Evolutionary conservation across 1,140 invertebrate species (phyloP).

Genomic region (Caerostris darwini): DNA sequence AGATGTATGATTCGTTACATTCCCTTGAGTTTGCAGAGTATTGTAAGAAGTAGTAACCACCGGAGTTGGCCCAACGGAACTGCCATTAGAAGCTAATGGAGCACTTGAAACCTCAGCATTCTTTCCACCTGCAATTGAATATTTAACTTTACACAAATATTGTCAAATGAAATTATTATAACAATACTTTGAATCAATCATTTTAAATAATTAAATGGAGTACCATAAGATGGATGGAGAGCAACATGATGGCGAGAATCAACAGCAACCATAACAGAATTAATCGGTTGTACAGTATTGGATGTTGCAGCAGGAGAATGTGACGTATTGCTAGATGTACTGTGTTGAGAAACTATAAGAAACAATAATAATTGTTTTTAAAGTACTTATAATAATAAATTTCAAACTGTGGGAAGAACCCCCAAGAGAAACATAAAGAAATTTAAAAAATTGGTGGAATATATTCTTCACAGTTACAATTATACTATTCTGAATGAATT

Average conservation of each 20-base stretch:
- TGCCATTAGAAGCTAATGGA: constrained; percentile 19
- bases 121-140: constrained; percentile 62
- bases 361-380: neutral
- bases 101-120: constrained; percentile 15
- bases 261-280: constrained; percentile 76
- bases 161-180: neutral
- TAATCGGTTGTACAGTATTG: constrained; percentile 58
- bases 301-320: constrained; percentile 45
- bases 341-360: constrained; percentile 71
- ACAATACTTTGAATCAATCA: neutral
- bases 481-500: too few relatives aligned
- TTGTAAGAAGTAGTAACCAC: constrained; percentile 59
- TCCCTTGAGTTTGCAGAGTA: constrained; percentile 77
- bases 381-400: neutral
- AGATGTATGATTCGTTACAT: constrained; percentile 85
- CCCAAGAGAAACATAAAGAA: too few relatives aligned
- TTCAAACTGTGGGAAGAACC: too few relatives aligned
- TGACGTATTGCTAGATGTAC: constrained; percentile 22
- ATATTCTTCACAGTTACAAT: too few relatives aligned
- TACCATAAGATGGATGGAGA: constrained; percentile 64
- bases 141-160: neutral
- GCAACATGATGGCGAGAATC: constrained; percentile 76
- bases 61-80: neutral
- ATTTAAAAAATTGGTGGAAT: too few relatives aligned
- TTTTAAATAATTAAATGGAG: neutral